Base-by-base conservation (phyloP, 2,797 vertebrate genomes). In the Kryptolebias ocellatus region DNA sequence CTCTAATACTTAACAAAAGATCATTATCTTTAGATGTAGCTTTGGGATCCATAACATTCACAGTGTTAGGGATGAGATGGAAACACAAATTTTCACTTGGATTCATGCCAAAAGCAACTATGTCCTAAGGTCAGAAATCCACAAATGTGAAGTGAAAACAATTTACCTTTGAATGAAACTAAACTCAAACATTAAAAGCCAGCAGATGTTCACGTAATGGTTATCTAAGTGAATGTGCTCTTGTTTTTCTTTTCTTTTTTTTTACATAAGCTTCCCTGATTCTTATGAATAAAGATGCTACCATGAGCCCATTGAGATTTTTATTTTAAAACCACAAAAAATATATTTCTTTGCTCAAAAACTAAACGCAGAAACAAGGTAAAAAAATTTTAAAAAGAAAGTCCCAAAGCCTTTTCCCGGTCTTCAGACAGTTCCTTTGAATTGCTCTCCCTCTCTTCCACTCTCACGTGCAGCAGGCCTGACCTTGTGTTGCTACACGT, bases 271-370 rank as follows among this genome's bases (percentile, higher is more conserved):
- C 9, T 34, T 34, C 31, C 31, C 31, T 34, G 31, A 9, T 9
- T 34, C 31, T 6, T 5, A 34, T 34, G 9, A 34, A 34, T 34
- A 34, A 9, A 34, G 31, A 16, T 3, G 9, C 27, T 28, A 50
- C 58, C 9, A 44, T 49, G 61, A 63, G 49, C 16, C 44, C 37
- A 45, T 16, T 37, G 57, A 64, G 58, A n/a, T 55, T 0, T 14
- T 31, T 45, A 45, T 7, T 15, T 29, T 52, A 49, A 53, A 61
- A 39, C 18, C 46, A 34, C 58, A 59, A 24, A 59, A 20, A 20
- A 58, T 73, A 46, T 65, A 49, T 77, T 52, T 83, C 45, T 65
- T 73, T 82, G 10, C 34, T 72, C 37, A 60, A 73, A 76, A 66
- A 57, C 31, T 53, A 31, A 42, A 60, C 37, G 49, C 14, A 46